Evolutionary conservation across 2,113 vertebrate genomes (phyloP).

Genomic region (Sapajus apella): DNA sequence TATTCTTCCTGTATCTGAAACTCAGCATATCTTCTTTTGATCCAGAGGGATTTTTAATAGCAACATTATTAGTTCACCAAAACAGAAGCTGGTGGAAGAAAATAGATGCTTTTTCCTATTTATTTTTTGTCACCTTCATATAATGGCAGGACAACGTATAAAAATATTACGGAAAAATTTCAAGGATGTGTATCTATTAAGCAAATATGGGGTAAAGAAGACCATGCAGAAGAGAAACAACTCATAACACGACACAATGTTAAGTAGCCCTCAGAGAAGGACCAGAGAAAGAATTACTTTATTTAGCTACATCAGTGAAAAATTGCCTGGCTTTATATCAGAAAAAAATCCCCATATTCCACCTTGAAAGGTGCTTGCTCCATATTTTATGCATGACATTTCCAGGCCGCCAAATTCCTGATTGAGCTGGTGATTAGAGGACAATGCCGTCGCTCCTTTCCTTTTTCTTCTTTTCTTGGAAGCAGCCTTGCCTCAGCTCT

Average conservation of each 20-base stretch:
- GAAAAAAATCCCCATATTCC: slow-evolving; percentile 52
- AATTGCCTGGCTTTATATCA: slow-evolving; percentile 46
- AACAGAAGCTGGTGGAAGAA: slow-evolving; percentile 33
- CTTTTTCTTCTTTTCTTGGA: slow-evolving; percentile 57
- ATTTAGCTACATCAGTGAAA: slow-evolving; percentile 57
- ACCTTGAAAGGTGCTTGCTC: slow-evolving; percentile 65
- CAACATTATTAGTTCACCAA: slow-evolving; percentile 39
- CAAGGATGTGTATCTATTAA: neutral
- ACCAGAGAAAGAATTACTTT: slow-evolving; percentile 66
- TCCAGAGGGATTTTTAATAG: slow-evolving; percentile 54
- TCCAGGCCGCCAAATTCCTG: slow-evolving; percentile 68
- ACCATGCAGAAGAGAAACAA: slow-evolving; percentile 14
- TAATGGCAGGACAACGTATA: neutral
- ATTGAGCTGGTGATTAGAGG: slow-evolving; percentile 74
- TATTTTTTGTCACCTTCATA: neutral
- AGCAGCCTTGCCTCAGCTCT: neutral
- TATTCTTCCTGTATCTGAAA: slow-evolving; percentile 9
- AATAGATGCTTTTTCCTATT: neutral
- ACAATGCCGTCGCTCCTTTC: slow-evolving; percentile 34
- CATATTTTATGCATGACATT: slow-evolving; percentile 64
- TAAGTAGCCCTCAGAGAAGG: slow-evolving; percentile 27
- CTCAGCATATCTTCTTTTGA: neutral
- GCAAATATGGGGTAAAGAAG: slow-evolving; percentile 6
- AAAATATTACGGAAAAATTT: neutral
- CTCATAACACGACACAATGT: neutral